Evolutionary conservation across 2,113 vertebrate genomes (phyloP), one percentile per base, ranked within the genome.

Genomic region (Mormyrus iriodes): DNA sequence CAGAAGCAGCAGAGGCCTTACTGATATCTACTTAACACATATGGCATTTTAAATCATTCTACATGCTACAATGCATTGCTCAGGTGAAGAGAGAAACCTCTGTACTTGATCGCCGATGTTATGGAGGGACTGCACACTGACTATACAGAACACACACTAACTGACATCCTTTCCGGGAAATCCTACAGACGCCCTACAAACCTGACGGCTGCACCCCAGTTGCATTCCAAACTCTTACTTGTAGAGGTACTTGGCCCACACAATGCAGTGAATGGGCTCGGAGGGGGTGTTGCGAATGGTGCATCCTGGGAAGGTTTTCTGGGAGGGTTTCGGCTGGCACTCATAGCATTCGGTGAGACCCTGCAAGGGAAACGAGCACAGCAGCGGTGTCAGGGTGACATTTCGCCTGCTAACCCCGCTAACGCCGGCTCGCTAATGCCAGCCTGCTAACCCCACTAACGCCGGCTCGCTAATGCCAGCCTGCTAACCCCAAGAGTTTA

Each of bases 191-290:
- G 44, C 21, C 9, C 10, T 24, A 48, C 4, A 52, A 13, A 31
- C 4, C 7, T 1, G 42, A 24, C 19, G 48, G 35, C 79, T 83
- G 4, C 79, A 83, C 79, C 79, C 42, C 35, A 12, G 3, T 21
- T 19, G 7, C 21, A 46, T 52, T n/a, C 19, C 17, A 15, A 44
- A 10, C 61, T 91, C 97, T 96, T 96, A 99, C 98, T 99, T 99
- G 95, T 98, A 99, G 91, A 99, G 97, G 93, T 99, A 99, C 91
- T 99, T 99, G 89, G 98, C 98, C 98, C 98, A 99, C 58, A 99
- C 98, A 8, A 99, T 99, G 95, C 98, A 99, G 90, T 99, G 98
- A 91, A 99, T 99, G 76, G 98, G 98, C 91, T 99, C 98, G 0
- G 98, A 99, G 35, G 98, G 98, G 0, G 98, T 99, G 93, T 99